Base-by-base conservation (phyloP, 2,888 invertebrate species). In the Calliopum simillimum region DNA sequence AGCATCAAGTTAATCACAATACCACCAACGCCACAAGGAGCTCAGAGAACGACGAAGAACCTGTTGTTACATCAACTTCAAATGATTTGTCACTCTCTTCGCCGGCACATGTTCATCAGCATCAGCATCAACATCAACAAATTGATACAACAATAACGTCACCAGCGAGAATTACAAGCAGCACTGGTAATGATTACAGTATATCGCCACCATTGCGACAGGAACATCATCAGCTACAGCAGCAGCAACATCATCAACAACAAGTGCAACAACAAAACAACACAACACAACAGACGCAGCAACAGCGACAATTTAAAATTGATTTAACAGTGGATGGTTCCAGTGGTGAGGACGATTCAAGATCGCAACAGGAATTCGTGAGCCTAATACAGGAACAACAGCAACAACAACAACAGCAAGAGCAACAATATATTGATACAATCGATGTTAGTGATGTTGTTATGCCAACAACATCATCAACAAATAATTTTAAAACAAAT, bases 81-180 rank as follows among this genome's bases (percentile, higher is more conserved):
- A 78, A 77, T 68, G 80, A 74, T 74, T 72, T 69, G 71, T 70
- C 71, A 44, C 58, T 69, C 21, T 73, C 74, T 19, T 63, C 74
- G 19, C 55, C 74, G 33, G 74, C 75, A 23, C 70, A 58, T 46
- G 70, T 66, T 47, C 63, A 69, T 19, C 72, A 64, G 68, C 66
- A 58, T 13, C 19, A 75, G 70, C 71, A 63, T 69, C 70, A 63
- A 46, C 75, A 68, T 72, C 73, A 69, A 66, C 74, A 70, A 66
- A 73, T 72, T 46, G 74, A 77, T 21, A 73, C 73, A 56, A 53
- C 75, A 69, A 73, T 77, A 71, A 74, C 79, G 75, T 79, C 81
- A 74, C 78, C 84, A 72, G 83, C 80, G 47, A 80, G 80, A 71
- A 85, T 83, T 75, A 84, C 81, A 68, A 84, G 85, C 79, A 85